A percentile compares a stretch with the other conserved stretches of the same genome.
These are phyloP conservation scores for Pseudomyrmex gracilis DNA, from an alignment of 1,140 invertebrate genomes.

Conservation along the genomic window DNA sequence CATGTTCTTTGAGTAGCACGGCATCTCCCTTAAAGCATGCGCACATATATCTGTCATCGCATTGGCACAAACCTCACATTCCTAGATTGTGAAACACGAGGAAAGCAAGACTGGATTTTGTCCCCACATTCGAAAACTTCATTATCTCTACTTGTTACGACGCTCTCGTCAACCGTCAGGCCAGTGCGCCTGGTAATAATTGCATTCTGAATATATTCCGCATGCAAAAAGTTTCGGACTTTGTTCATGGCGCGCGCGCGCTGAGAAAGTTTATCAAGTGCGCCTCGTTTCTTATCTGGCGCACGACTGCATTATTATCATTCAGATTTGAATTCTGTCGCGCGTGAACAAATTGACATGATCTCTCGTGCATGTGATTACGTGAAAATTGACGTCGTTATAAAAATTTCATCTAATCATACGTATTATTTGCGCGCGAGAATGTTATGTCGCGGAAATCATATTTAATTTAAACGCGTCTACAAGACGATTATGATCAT, in stretches of 20 bases:
- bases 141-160: slow-evolving; percentile 54
- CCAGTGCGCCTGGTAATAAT: slow-evolving; percentile 20
- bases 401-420: neutral
- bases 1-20: slow-evolving; percentile 21
- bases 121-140: slow-evolving; percentile 39
- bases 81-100: neutral
- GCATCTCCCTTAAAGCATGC: slow-evolving; percentile 28
- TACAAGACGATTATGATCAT: slow-evolving; percentile 55
- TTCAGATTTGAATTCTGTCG: neutral
- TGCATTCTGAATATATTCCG: slow-evolving; percentile 39
- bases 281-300: neutral
- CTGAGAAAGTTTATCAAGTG: neutral
- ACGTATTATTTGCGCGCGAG: slow-evolving; percentile 2
- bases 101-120: slow-evolving; percentile 36
- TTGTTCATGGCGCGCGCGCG: too few relatives aligned
- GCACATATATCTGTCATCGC: slow-evolving; percentile 34
- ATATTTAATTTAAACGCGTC: slow-evolving; percentile 43
- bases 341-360: slow-evolving; percentile 3
- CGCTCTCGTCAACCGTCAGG: slow-evolving; percentile 19
- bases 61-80: slow-evolving; percentile 52
- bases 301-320: neutral
- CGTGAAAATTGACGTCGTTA: neutral
- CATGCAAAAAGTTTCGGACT: slow-evolving; percentile 44
- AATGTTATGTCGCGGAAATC: slow-evolving; percentile 10
- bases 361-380: neutral